Evolutionary conservation across 2,113 vertebrate genomes (phyloP).

Genomic region (Nibea albiflora): DNA sequence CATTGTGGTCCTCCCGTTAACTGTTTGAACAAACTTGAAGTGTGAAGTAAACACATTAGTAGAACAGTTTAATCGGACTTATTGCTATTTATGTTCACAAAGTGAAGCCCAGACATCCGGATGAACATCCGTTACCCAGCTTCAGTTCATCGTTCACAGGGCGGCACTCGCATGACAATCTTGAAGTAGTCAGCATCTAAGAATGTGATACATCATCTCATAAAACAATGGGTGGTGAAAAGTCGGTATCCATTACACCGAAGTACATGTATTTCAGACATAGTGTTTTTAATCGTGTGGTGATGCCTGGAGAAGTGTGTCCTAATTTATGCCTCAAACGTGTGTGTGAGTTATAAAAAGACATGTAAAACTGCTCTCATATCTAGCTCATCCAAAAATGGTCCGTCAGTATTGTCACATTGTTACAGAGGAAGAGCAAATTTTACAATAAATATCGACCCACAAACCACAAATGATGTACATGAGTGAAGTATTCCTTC

Average conservation of each 20-base stretch:
- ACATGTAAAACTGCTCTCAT: too few species aligned
- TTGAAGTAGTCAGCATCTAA: not conserved
- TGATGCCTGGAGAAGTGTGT: too few species aligned
- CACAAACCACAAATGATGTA: too few species aligned
- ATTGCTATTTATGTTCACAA: constrained; percentile 24
- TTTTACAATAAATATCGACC: too few species aligned
- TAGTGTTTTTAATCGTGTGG: too few species aligned
- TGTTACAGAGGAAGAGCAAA: too few species aligned
- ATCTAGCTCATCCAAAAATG: too few species aligned
- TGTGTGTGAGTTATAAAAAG: too few species aligned
- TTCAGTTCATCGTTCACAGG: not conserved
- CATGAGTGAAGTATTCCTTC: too few species aligned
- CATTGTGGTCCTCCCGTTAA: constrained; percentile 26
- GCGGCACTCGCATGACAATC: not conserved
- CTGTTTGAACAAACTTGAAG: constrained; percentile 46
- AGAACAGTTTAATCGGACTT: constrained; percentile 26
- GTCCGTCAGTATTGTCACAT: too few species aligned
- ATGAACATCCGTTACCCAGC: not conserved
- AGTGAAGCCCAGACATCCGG: constrained; percentile 12
- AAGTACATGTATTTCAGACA: not conserved
- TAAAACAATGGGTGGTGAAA: not conserved
- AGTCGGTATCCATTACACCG: too few species aligned
- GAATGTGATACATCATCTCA: not conserved
- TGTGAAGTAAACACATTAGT: constrained; percentile 43
- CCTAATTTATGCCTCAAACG: too few species aligned